phyloP scores from a whole-genome alignment of 2,797 vertebrate genomes.

The Tauraco hartlaubi region DNA sequence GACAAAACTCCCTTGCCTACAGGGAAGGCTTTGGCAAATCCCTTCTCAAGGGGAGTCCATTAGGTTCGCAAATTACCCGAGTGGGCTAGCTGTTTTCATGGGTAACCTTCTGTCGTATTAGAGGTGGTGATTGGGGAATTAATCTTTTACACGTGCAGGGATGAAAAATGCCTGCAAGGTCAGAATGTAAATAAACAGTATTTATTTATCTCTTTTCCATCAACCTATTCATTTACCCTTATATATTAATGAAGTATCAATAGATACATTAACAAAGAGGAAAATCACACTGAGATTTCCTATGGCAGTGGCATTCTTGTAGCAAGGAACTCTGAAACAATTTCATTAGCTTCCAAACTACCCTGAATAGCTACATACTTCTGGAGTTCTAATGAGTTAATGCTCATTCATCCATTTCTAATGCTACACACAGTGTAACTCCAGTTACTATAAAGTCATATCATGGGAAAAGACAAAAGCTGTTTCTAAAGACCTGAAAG shows the following conservation, averaged over 20 bases:
- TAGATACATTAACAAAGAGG: background rate
- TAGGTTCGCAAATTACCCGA: background rate
- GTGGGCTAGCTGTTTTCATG: background rate
- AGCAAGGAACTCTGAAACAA: background rate
- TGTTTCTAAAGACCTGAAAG: background rate
- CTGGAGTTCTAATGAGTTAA: background rate
- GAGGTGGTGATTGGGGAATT: rapidly evolving
- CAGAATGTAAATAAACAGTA: background rate
- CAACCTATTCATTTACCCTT: background rate
- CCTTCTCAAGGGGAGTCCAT: background rate
- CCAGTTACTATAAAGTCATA: background rate
- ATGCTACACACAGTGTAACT: background rate
- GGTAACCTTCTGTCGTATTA: background rate
- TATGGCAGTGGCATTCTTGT: background rate
- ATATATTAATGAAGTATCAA: background rate
- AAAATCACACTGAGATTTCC: background rate
- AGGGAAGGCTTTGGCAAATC: background rate
- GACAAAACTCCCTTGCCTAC: background rate
- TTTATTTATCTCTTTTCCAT: background rate
- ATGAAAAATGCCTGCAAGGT: background rate
- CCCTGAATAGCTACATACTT: background rate
- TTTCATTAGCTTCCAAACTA: background rate
- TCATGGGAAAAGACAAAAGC: background rate
- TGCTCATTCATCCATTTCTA: background rate
- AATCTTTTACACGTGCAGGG: background rate